A percentile compares a stretch with the other conserved stretches of the same genome.
phyloP scores from a whole-genome alignment of 2,888 invertebrate genomes.

The Ophion slaviceki region DNA sequence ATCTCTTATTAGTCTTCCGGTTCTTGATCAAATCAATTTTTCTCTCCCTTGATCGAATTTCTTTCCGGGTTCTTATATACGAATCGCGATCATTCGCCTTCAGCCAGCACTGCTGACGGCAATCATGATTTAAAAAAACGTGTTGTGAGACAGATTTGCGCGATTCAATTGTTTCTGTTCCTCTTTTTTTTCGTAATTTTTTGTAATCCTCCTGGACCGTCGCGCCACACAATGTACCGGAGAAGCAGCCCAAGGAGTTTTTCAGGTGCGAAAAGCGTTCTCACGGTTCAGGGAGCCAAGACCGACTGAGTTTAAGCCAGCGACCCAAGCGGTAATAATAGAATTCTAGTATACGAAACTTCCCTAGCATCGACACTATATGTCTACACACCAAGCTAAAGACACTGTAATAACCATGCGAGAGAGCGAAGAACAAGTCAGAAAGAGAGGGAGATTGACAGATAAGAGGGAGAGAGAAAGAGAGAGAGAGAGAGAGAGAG shows the following conservation, averaged over 20 bases:
- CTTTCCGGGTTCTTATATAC: background rate
- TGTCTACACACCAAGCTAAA: conserved; percentile 55
- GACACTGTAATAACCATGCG: conserved; percentile 74
- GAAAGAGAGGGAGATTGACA: conserved; percentile 30
- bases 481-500: conserved; percentile 6
- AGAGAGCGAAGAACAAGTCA: conserved; percentile 41
- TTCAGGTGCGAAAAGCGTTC: conserved; percentile 80
- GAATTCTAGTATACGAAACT: conserved; percentile 81
- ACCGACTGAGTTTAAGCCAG: conserved; percentile 83
- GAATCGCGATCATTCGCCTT: background rate
- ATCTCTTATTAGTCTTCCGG: conserved; percentile 2
- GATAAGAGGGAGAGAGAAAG: conserved; percentile 13
- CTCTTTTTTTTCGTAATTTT: background rate
- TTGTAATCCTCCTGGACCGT: conserved; percentile 8
- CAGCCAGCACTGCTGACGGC: background rate
- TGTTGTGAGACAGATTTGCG: background rate
- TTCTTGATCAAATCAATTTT: conserved; percentile 21
- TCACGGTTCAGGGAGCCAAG: conserved; percentile 83
- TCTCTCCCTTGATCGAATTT: background rate
- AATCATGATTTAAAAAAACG: background rate
- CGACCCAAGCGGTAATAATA: conserved; percentile 79
- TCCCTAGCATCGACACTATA: conserved; percentile 75
- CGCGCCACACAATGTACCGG: conserved; percentile 59
- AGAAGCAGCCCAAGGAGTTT: conserved; percentile 57
- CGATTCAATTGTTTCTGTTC: conserved; percentile 4